Evolutionary conservation across 2,888 invertebrate species (phyloP), one percentile per base, ranked within the genome.

Genomic region (Stenchaetothrips biformis): DNA sequence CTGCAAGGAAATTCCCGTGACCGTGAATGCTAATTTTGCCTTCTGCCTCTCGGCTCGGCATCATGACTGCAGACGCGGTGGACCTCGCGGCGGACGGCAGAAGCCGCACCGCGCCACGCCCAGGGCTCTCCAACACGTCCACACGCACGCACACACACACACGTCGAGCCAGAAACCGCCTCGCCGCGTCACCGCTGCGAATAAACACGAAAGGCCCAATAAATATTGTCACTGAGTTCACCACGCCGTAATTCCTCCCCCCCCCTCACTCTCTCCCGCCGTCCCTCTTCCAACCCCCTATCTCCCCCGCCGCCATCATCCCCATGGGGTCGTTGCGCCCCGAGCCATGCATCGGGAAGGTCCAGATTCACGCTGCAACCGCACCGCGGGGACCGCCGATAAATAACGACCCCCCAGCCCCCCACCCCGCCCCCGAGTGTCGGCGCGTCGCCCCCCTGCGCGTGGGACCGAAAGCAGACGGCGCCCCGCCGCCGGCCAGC

Each of bases 1-100:
- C 67, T 53, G 21, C 67, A 67, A 21, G 67, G 67, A 67, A 67
- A 67, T n/a, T 67, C 67, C 67, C 67, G 67, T 67, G 67, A 67
- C 67, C 67, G 67, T 67, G 67, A 21, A 67, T 67, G 67, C 67
- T 67, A 67, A 67, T 67, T 67, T 21, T 67, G 67, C 67, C 16
- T 16, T 9, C 13, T 16, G 53, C 53, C 13, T 9, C 53, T 2
- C 53, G 53, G 53, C 13, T 9, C 53, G 53, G 53, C 53, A 13
- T 16, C 13, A n/a, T n/a, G 53, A 9, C 53, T 9, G 9, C 53
- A 53, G 53, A 13, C 53, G 13, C 53, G 13, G 53, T 7, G 16
- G 6, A 53, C 53, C 2, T 2, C 53, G 6, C 13, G 13, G 53
- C 53, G 6, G 6, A 16, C 53, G 9, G 13, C 53, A 53, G 9